Evolutionary conservation across 92 coral and sea anemone species (phyloP).

Genomic region (Siderastrea siderea): DNA sequence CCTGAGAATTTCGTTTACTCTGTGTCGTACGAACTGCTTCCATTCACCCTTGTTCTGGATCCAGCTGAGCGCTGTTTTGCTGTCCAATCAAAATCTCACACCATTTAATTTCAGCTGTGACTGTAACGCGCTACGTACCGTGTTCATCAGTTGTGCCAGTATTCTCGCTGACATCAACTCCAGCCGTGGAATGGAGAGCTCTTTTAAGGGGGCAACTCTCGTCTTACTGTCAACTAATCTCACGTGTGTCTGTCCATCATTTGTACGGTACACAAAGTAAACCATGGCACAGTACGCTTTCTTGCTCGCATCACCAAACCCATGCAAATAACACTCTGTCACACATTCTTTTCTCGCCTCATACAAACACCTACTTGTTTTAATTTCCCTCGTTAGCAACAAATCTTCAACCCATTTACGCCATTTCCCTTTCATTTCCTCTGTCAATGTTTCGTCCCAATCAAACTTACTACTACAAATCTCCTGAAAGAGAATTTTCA

Average conservation of each 20-base stretch:
- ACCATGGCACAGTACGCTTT: too few relatives aligned
- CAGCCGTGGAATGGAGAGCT: neutral
- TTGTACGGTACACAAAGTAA: neutral
- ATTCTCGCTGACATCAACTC: neutral
- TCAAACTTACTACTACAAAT: too few relatives aligned
- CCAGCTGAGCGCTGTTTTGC: neutral
- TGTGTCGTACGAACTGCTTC: too few relatives aligned
- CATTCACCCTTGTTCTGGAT: too few relatives aligned
- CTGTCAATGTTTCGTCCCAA: too few relatives aligned
- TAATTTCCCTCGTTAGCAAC: constrained; percentile 30
- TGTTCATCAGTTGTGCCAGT: constrained; percentile 4
- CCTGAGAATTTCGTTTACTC: too few relatives aligned
- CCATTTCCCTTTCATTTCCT: neutral
- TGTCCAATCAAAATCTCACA: neutral
- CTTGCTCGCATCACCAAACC: too few relatives aligned
- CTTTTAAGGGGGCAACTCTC: constrained; percentile 37
- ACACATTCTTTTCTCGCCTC: constrained; percentile 27
- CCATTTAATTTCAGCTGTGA: constrained; percentile 1
- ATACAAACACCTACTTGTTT: constrained; percentile 51
- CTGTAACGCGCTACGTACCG: neutral
- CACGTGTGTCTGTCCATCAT: constrained; percentile 1
- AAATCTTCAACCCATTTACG: constrained; percentile 42
- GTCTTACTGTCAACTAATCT: constrained; percentile 28
- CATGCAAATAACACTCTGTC: constrained; percentile 19
- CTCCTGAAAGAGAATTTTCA: too few relatives aligned